A percentile compares a stretch with the other conserved stretches of the same genome.
Conservation (phyloP, 92 coral and sea anemone genomes). For the Bergia sp. region DNA sequence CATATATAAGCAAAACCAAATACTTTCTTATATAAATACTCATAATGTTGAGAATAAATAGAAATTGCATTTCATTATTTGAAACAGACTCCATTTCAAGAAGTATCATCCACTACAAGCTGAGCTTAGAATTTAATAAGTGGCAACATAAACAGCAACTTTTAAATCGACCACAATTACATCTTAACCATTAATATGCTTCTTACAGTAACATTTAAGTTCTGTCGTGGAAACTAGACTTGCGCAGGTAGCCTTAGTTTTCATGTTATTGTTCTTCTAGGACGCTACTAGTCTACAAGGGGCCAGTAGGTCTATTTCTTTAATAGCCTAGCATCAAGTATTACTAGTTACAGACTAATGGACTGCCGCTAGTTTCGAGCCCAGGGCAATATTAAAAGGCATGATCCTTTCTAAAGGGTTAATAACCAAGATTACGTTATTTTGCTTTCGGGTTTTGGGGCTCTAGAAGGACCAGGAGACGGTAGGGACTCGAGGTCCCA, state of each 20-base stretch:
- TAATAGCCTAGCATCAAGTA: no score
- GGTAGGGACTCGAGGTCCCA: neutral
- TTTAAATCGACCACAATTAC: no score
- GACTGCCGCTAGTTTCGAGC: no score
- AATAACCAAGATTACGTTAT: neutral
- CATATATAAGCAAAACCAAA: neutral
- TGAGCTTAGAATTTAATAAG: no score
- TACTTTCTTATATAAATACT: neutral
- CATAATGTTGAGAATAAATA: neutral
- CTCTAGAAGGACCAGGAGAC: neutral
- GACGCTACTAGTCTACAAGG: no score
- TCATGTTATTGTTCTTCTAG: no score
- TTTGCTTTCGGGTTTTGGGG: neutral
- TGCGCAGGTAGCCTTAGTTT: no score
- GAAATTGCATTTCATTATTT: neutral
- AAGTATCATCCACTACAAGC: neutral
- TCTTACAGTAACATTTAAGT: no score
- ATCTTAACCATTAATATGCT: no score
- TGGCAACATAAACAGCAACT: neutral
- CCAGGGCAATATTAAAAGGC: neutral
- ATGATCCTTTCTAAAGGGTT: neutral
- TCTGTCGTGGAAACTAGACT: no score
- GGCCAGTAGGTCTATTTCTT: no score
- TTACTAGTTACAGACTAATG: no score
- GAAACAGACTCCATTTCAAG: neutral